These are phyloP conservation scores for Enteromius afrohamiltoni DNA, from an alignment of 2,797 vertebrate species.

Conservation along the genomic window DNA sequence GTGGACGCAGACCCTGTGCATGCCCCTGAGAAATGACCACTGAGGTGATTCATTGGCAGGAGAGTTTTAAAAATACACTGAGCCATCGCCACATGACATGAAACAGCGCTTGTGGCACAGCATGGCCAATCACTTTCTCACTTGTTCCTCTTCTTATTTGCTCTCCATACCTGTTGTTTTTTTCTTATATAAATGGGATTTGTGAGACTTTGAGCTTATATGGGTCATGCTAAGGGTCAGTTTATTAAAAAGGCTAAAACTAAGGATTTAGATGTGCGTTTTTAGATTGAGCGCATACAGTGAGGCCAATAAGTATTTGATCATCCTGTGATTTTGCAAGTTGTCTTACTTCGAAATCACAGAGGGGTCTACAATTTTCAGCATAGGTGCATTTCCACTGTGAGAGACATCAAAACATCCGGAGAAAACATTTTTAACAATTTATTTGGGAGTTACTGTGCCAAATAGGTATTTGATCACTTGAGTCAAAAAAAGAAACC, in stretches of 20 bases:
- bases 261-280: constrained; percentile 58
- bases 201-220: constrained; percentile 56
- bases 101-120: constrained; percentile 45
- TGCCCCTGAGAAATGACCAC: constrained; percentile 54
- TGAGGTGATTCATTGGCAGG: constrained; percentile 58
- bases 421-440: too few relatives aligned
- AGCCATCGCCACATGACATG: constrained; percentile 55
- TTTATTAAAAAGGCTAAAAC: constrained; percentile 58
- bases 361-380: too few relatives aligned
- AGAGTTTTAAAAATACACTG: constrained; percentile 55
- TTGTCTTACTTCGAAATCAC: too few relatives aligned
- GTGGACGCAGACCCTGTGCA: constrained; percentile 51
- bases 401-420: too few relatives aligned
- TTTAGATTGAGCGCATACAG: constrained; percentile 42
- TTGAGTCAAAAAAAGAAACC: too few relatives aligned
- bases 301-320: too few relatives aligned
- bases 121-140: constrained; percentile 53
- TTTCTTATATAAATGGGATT: constrained; percentile 57
- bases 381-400: too few relatives aligned
- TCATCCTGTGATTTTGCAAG: too few relatives aligned
- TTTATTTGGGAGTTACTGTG: too few relatives aligned
- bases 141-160: constrained; percentile 43
- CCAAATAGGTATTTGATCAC: too few relatives aligned
- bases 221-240: constrained; percentile 68
- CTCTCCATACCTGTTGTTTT: background rate